Percentiles rank a stretch among this genome's conserved stretches.
These are phyloP conservation scores for Epistrophe eligans DNA, from an alignment of 2,888 invertebrate genomes.

Conservation along the genomic window DNA sequence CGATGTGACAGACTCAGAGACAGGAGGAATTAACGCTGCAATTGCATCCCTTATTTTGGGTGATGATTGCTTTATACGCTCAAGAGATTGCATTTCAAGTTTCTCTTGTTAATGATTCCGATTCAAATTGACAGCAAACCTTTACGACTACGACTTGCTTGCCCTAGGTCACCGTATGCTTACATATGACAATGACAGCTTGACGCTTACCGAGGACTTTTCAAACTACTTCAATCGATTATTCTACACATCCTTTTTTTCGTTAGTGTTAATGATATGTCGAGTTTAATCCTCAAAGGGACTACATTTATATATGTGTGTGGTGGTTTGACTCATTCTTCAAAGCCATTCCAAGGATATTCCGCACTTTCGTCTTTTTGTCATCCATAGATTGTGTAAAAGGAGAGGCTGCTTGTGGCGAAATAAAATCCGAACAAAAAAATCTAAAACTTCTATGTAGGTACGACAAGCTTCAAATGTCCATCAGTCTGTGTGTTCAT, in stretches of 20 bases:
- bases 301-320: slow-evolving; percentile 8
- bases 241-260: slow-evolving; percentile 24
- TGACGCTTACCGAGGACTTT: slow-evolving; percentile 13
- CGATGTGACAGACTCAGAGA: slow-evolving; percentile 41
- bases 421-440: slow-evolving; percentile 35
- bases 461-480: slow-evolving; percentile 27
- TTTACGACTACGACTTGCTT: slow-evolving; percentile 11
- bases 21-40: slow-evolving; percentile 44
- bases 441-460: slow-evolving; percentile 26
- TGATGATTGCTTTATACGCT: slow-evolving; percentile 33
- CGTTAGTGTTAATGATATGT: slow-evolving; percentile 15
- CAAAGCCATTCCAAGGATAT: slow-evolving; percentile 26
- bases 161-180: slow-evolving; percentile 13
- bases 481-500: slow-evolving; percentile 55
- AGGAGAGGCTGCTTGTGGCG: not conserved
- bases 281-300: slow-evolving; percentile 25
- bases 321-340: slow-evolving; percentile 16
- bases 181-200: slow-evolving; percentile 23
- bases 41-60: slow-evolving; percentile 36
- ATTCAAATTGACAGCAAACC: slow-evolving; percentile 28
- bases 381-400: slow-evolving; percentile 39
- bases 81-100: slow-evolving; percentile 15
- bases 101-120: slow-evolving; percentile 38
- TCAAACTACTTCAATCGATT: slow-evolving; percentile 23
- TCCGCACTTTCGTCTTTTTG: slow-evolving; percentile 27